Base-by-base conservation (phyloP, 2,113 vertebrate species). In the Urocitellus parryii region DNA sequence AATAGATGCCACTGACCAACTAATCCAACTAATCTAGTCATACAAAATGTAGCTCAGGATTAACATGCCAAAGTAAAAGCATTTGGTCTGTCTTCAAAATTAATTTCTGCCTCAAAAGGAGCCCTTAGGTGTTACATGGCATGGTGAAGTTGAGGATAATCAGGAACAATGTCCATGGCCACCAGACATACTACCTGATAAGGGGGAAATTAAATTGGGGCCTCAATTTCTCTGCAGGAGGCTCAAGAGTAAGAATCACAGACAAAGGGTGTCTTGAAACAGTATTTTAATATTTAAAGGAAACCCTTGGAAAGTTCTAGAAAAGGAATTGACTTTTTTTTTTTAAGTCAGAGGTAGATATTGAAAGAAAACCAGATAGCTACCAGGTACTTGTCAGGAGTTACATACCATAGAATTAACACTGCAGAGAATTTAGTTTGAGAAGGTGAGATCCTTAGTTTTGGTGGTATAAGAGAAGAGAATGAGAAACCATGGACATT, bases 401-500 rank as follows among this genome's bases (percentile, higher is more conserved):
- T 99, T 14, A 98, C 98, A 39, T 98, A 99, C 65, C 98, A 98
- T 0, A 98, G 98, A 2, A 96, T 99, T 90, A 98, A 98, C 89
- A 98, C 98, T 0, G 98, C 98, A 0, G 90, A 99, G 3, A 98
- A 99, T 51, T 98, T 99, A 87, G 98, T 99, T 17, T 91, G 90
- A 37, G 98, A 98, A 97, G 98, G 98, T 24, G 98, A 99, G 97
- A 98, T 98, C 53, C 98, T 99, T 37, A 98, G 99, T 82, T 98
- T 98, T 61, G 98, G 99, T 92, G 98, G 98, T 39, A 93, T 98
- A 42, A 98, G 98, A 79, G 98, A 99, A 91, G 98, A 99, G 88
- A 99, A 98, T 73, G 99, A 99, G 96, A 99, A 99, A 65, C 98
- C 99, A 76, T 98, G 99, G 96, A 99, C 96, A 96, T 99, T 99